Conservation (phyloP, 1,140 invertebrate genomes). For the Caenorhabditis tropicalis region DNA sequence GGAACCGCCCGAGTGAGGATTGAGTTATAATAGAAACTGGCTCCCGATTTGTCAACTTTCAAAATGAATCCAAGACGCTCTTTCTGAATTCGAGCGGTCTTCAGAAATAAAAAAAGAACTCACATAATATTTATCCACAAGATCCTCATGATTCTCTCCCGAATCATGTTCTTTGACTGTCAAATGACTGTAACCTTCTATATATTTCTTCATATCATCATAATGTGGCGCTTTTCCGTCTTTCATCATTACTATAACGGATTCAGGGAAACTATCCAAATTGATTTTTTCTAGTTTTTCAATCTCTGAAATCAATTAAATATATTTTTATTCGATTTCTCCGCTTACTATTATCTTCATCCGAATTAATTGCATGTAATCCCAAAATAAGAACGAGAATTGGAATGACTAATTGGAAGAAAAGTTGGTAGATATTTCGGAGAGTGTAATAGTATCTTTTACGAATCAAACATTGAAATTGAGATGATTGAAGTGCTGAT, state of each 20-base stretch:
- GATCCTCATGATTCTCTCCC: background rate
- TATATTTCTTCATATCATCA: background rate
- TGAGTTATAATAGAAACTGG: background rate
- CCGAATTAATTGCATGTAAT: background rate
- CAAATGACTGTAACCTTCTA: background rate
- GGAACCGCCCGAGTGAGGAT: background rate
- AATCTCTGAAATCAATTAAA: background rate
- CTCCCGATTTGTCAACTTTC: background rate
- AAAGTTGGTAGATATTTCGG: slow-evolving; percentile 23
- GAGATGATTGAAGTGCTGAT: background rate
- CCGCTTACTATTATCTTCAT: background rate
- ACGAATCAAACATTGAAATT: background rate
- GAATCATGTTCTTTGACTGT: background rate
- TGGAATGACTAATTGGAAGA: slow-evolving; percentile 40
- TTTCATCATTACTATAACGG: background rate
- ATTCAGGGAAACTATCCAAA: background rate
- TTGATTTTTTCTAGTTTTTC: background rate
- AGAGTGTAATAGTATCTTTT: slow-evolving; percentile 45
- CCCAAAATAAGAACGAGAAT: background rate
- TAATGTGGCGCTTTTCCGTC: background rate
- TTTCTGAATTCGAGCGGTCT: background rate
- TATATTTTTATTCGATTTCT: background rate
- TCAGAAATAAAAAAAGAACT: background rate
- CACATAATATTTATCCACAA: background rate
- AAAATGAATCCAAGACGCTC: background rate